Evolutionary conservation across 2,113 vertebrate genomes (phyloP).

Genomic region (Chloropsis cyanopogon): DNA sequence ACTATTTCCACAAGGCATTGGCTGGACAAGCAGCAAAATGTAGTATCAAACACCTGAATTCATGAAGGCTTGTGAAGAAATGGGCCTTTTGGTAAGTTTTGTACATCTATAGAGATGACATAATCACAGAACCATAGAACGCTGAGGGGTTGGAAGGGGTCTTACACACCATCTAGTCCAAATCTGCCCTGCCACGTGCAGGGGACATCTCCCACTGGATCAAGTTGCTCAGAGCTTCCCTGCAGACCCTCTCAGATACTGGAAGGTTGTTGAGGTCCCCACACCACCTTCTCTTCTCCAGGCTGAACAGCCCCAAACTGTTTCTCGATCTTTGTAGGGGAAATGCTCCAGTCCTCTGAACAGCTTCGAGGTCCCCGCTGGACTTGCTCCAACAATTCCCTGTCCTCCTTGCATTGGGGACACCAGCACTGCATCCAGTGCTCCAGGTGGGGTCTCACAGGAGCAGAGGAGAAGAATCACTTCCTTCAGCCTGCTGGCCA

Average conservation of each 20-base stretch:
- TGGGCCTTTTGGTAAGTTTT: not conserved
- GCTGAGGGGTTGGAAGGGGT: not conserved
- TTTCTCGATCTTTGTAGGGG: fast-evolving
- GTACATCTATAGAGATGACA: not conserved
- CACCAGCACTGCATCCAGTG: not conserved
- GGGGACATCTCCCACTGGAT: not conserved
- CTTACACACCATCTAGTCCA: not conserved
- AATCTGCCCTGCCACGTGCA: fast-evolving
- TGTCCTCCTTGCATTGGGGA: not conserved
- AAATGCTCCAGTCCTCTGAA: not conserved
- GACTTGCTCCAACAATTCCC: not conserved
- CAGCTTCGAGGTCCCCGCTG: not conserved
- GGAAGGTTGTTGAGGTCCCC: not conserved
- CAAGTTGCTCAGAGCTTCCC: not conserved
- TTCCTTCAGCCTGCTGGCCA: not conserved
- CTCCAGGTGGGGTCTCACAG: not conserved
- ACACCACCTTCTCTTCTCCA: not conserved
- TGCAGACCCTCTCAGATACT: not conserved
- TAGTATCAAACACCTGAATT: not conserved
- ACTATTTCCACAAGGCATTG: not conserved
- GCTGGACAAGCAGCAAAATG: not conserved
- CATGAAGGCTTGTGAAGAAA: not conserved
- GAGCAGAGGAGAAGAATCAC: not conserved
- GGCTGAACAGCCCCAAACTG: not conserved
- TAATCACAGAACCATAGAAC: not conserved